Evolutionary conservation across 1,140 invertebrate genomes (phyloP).

Genomic region (Brachionus asplanchnoidis): DNA sequence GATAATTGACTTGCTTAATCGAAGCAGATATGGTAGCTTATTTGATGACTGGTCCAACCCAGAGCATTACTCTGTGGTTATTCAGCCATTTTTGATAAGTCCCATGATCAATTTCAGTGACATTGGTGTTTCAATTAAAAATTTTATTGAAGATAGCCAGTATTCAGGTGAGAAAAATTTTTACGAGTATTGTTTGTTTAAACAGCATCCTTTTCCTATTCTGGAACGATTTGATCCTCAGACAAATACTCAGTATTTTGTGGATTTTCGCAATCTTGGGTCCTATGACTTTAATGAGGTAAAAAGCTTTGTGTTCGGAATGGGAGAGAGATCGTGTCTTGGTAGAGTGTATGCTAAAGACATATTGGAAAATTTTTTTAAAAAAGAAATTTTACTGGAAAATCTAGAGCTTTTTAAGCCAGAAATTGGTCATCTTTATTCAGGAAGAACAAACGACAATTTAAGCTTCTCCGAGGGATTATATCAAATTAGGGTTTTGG

Average conservation of each 20-base stretch:
- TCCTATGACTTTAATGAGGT: not conserved
- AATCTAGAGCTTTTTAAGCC: not conserved
- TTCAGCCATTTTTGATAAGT: not conserved
- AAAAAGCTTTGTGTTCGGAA: not conserved
- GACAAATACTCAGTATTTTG: not conserved
- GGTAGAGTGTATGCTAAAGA: not conserved
- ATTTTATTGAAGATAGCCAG: not conserved
- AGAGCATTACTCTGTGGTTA: not conserved
- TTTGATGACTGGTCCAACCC: not conserved
- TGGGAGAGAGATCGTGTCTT: not conserved
- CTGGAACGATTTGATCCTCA: not conserved
- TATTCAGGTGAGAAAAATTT: not conserved
- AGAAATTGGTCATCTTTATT: not conserved
- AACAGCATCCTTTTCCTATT: not conserved
- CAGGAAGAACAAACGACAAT: not conserved
- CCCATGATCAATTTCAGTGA: conserved; percentile 20
- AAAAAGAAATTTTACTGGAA: not conserved
- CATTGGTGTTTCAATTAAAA: not conserved
- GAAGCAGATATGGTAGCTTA: not conserved
- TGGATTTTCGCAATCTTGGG: not conserved
- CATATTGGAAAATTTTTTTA: not conserved
- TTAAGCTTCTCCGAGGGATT: not conserved
- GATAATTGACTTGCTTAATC: not conserved
- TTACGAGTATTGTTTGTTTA: not conserved
- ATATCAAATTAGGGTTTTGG: not conserved